phyloP scores from a whole-genome alignment of 2,888 invertebrate genomes.

The Diplazon laetatorius region DNA sequence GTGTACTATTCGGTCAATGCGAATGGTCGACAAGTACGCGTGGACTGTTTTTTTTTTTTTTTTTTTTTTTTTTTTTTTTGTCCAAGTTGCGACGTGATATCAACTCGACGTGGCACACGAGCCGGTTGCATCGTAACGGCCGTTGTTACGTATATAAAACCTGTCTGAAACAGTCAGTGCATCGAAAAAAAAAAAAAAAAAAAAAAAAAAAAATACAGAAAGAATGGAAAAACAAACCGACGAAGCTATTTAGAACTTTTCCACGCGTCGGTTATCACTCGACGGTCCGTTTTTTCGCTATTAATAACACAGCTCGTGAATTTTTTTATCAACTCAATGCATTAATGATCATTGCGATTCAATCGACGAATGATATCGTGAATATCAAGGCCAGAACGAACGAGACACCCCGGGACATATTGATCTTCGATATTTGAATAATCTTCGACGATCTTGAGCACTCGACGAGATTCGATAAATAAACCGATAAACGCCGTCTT shows the following conservation, averaged over 20 bases:
- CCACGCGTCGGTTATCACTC: constrained; percentile 1
- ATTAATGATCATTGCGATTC: no score
- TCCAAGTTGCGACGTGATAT: constrained; percentile 14
- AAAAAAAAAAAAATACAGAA: no score
- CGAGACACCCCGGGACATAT: not conserved
- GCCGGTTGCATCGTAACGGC: not conserved
- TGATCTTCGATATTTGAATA: constrained; percentile 5
- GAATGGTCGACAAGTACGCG: constrained; percentile 23
- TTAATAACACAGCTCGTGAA: not conserved
- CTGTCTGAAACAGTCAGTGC: constrained; percentile 15
- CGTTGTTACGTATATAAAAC: constrained; percentile 18
- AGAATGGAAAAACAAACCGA: constrained; percentile 20
- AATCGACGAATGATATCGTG: not conserved
- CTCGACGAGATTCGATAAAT: not conserved
- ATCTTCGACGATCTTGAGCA: not conserved
- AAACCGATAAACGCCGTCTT: not conserved
- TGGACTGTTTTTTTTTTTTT: not conserved
- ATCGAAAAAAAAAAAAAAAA: no score
- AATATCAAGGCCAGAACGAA: not conserved
- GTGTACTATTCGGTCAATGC: constrained; percentile 19
- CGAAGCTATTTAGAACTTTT: constrained; percentile 4
- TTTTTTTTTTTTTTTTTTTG: no score
- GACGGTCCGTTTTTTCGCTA: not conserved
- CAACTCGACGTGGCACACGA: not conserved
- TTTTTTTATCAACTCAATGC: not conserved